Base-by-base conservation (phyloP, 2,888 invertebrate genomes). In the Trisateles emortualis region DNA sequence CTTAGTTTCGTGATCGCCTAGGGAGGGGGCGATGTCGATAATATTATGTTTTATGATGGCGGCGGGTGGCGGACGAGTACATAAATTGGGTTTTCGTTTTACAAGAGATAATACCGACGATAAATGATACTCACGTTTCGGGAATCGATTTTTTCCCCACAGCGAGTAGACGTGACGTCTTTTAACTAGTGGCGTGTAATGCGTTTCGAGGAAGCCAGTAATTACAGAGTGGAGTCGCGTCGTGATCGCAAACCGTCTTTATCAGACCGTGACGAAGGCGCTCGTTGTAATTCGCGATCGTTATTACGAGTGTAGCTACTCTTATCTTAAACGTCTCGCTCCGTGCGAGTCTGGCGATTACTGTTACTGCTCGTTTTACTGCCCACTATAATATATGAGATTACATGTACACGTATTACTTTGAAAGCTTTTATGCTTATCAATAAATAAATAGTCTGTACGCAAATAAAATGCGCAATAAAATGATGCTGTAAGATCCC, bases 1-100 rank as follows among this genome's bases (percentile, higher is more conserved):
- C 85, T 88, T 88, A 88, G 91, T 88, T 89, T 89, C 90, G 90
- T 89, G 91, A 90, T 90, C 87, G 91, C 87, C 89, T 88, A 88
- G 90, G 90, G 91, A 87, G 90, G 89, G 86, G 86, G 77, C 83
- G 84, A 81, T 84, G 87, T 88, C 90, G 90, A 90, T 90, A 91
- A 87, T 90, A 87, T 90, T 90, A 90, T 90, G 87, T 90, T 90
- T 90, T 90, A 91, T 86, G 87, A 81, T 84, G 75, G 78, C 84
- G 75, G 78, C 83, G 86, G 87, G 83, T 81, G 86, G 86, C 82
- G 78, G 72, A 70, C 74, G 76, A n/a, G n/a, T 76, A 86, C 86
- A 86, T 88, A 87, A 88, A 90, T 87, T 88, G 86, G 84, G 86
- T 88, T 87, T 89, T 87, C 88, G 85, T 87, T 90, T 89, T 86